Conservation (phyloP, 2,113 vertebrate species). For the Callionymus lyra region DNA sequence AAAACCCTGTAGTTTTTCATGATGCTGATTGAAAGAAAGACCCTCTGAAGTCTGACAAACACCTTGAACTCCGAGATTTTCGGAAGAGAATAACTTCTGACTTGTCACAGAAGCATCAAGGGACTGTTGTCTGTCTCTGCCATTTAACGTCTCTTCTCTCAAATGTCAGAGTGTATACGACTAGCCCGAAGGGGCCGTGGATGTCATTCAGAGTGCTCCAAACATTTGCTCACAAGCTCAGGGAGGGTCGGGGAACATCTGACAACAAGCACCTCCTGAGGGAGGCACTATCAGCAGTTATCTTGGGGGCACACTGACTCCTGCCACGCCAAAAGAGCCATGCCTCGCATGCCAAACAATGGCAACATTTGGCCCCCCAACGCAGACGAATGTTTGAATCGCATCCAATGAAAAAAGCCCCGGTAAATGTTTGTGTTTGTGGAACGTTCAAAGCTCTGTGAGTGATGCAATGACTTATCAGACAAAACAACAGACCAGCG, state of each 20-base stretch:
- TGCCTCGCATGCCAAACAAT: conserved; percentile 11
- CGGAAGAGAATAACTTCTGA: conserved; percentile 14
- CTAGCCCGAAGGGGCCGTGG: conserved; percentile 37
- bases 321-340: conserved; percentile 16
- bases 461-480: conserved; percentile 27
- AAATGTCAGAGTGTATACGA: conserved; percentile 53
- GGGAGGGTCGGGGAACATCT: conserved; percentile 51
- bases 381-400: conserved; percentile 28
- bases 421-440: conserved; percentile 4
- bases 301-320: conserved; percentile 11
- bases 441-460: conserved; percentile 13
- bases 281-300: conserved; percentile 38
- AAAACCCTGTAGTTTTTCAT: too few relatives aligned
- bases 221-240: conserved; percentile 58
- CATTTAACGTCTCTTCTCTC: conserved; percentile 42
- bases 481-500: conserved; percentile 11
- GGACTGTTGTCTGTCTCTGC: conserved; percentile 26
- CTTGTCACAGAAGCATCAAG: conserved; percentile 19
- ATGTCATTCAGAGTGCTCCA: conserved; percentile 48
- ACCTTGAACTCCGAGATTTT: conserved; percentile 9
- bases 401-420: conserved; percentile 6
- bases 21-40: too few relatives aligned
- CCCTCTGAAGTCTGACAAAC: not conserved
- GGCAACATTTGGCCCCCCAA: conserved; percentile 9
- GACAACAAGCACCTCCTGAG: conserved; percentile 38